phyloP scores from a whole-genome alignment of 2,113 vertebrate genomes.

The Caloenas nicobarica region DNA sequence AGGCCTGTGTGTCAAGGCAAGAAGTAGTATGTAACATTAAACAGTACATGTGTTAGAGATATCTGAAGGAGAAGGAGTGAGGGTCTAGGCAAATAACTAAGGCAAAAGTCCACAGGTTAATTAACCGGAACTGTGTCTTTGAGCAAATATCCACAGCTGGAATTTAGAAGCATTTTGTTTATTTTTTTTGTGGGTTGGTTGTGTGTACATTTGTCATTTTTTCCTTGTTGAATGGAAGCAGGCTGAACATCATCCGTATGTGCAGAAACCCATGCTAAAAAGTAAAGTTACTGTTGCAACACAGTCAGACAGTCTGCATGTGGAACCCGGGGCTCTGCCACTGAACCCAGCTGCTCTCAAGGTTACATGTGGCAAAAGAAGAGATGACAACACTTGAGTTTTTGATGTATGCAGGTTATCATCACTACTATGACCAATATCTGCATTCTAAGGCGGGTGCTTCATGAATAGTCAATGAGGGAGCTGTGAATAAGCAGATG shows the following conservation, averaged over 20 bases:
- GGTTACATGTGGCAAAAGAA: neutral
- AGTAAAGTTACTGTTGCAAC: neutral
- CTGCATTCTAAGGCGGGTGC: constrained; percentile 36
- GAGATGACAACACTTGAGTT: neutral
- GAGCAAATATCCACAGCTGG: neutral
- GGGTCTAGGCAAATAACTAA: neutral
- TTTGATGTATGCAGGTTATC: constrained; percentile 17
- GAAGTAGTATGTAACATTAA: neutral
- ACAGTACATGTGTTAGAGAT: neutral
- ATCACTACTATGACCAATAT: constrained; percentile 25
- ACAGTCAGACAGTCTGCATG: neutral
- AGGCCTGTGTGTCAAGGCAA: neutral
- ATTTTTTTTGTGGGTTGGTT: neutral
- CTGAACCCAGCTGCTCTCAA: neutral
- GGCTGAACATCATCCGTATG: neutral
- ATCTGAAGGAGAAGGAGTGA: neutral
- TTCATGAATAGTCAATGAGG: constrained; percentile 60
- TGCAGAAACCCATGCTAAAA: neutral
- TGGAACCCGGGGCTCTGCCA: neutral
- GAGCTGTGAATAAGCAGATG: constrained; percentile 54
- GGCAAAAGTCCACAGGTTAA: neutral
- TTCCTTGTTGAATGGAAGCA: neutral
- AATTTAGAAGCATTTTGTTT: neutral
- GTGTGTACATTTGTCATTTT: neutral
- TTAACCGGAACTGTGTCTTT: neutral